Percentiles rank a stretch among this genome's conserved stretches.
These are phyloP conservation scores for Drosophila macrothrix DNA, from an alignment of 2,888 invertebrate genomes.

Conservation along the genomic window DNA sequence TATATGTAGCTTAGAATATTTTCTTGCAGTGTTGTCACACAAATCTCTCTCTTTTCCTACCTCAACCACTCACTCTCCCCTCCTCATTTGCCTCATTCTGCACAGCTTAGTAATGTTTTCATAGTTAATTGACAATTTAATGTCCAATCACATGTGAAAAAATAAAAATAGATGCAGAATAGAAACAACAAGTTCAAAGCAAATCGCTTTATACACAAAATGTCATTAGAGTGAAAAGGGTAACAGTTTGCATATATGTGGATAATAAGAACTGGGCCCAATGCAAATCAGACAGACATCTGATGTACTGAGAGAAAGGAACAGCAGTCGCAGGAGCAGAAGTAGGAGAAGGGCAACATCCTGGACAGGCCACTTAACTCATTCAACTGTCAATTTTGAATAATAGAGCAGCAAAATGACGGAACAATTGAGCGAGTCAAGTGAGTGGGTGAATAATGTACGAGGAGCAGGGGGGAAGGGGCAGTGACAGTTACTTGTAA, in stretches of 20 bases:
- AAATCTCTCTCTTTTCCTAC: background rate
- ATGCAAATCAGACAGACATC: constrained; percentile 36
- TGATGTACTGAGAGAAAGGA: constrained; percentile 30
- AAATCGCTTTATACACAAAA: constrained; percentile 52
- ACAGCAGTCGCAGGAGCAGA: constrained; percentile 1
- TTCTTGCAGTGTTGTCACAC: background rate
- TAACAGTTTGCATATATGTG: constrained; percentile 27
- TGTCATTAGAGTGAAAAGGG: constrained; percentile 67
- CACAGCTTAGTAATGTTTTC: constrained; percentile 61
- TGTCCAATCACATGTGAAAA: constrained; percentile 38
- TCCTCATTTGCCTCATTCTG: background rate
- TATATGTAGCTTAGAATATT: background rate
- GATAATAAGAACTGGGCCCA: background rate
- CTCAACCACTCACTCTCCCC: background rate
- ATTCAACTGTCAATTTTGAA: constrained; percentile 79
- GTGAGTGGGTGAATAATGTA: constrained; percentile 3
- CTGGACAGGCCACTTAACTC: constrained; percentile 67
- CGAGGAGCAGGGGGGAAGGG: background rate
- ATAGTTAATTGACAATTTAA: constrained; percentile 76
- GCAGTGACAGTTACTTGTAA: constrained; percentile 67
- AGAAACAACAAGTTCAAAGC: constrained; percentile 34
- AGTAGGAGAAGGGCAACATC: constrained; percentile 10
- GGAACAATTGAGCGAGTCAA: constrained; percentile 60
- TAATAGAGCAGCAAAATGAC: constrained; percentile 75
- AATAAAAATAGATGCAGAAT: constrained; percentile 13